Conservation (phyloP, 2,888 invertebrate species). For the Xanthorhoe designata region DNA sequence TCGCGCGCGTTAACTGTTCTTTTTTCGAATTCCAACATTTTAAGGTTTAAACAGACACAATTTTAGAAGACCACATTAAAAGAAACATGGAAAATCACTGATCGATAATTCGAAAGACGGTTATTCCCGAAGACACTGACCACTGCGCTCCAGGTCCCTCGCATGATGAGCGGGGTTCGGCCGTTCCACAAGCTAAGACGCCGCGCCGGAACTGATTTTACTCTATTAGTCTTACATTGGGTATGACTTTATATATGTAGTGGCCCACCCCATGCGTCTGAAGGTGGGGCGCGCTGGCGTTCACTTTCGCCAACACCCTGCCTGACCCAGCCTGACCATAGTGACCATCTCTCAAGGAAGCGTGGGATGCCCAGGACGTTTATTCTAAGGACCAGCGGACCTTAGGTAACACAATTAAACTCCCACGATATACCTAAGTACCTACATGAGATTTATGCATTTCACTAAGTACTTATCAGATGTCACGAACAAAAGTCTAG, state of each 20-base stretch:
- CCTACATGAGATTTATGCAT: no score
- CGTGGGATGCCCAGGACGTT: conserved; percentile 47
- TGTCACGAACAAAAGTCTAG: no score
- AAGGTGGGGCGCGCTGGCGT: conserved; percentile 59
- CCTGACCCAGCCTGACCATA: conserved; percentile 13
- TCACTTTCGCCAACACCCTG: conserved; percentile 71
- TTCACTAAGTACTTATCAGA: no score
- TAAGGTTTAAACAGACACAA: not conserved
- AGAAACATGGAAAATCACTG: conserved; percentile 9
- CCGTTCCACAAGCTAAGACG: conserved; percentile 66
- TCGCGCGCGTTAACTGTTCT: no score
- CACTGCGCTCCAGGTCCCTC: conserved; percentile 86
- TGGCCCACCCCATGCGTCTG: conserved; percentile 63
- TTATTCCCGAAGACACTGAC: conserved; percentile 74
- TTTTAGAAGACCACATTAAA: not conserved
- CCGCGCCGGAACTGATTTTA: conserved; percentile 72
- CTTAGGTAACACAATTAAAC: no score
- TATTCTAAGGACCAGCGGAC: not conserved
- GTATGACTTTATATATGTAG: conserved; percentile 69
- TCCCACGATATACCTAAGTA: no score
- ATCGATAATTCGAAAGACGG: not conserved
- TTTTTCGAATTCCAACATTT: not conserved
- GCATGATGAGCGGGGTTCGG: conserved; percentile 82
- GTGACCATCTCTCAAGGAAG: conserved; percentile 45
- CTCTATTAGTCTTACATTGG: conserved; percentile 68